Evolutionary conservation across 2,888 invertebrate species (phyloP), one percentile per base, ranked within the genome.

Genomic region (Caenorhabditis angaria): DNA sequence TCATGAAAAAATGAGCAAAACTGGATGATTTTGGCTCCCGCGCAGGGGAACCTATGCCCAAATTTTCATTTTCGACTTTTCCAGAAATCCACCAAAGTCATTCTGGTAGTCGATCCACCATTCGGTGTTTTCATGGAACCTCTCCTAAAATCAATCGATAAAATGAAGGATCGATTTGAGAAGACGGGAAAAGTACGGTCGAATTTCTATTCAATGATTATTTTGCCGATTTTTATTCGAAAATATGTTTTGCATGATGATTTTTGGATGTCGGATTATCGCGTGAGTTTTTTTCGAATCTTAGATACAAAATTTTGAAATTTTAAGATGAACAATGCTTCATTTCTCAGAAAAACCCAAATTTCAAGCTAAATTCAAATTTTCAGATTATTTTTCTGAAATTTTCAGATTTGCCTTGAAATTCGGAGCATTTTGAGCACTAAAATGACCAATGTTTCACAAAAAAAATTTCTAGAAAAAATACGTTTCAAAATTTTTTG

Each of bases 91-190:
- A 63, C 58, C 12, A 70, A 60, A 20, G 53, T 83, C 0, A 60
- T 81, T 10, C 55, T 83, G 8, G 64, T 85, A 48, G 77, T 79
- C 50, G 85, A 85, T 70, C 85, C 85, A 25, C 85, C 85, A n/a
- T 85, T 85, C 61, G 85, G 83, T 53, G 81, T 80, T 24, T 78
- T 83, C 55, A 80, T 85, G 61, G 81, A 81, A 28, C 82, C 83
- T 5, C 63, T 85, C 22, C 58, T 82, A 60, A 71, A 73, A 24
- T 77, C 77, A n/a, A 64, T 85, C 4, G 59, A 72, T n/a, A 74
- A 76, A 51, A 71, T 85, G 65, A 70, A 75, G 54, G 27, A 66
- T 28, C 53, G 73, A 58, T 71, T 64, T 24, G 62, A 48, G 18
- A 60, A 71, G 0, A 54, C 70, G 22, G 61, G 56, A 18, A 70